phyloP scores from a whole-genome alignment of 2,113 vertebrate genomes.

The Thalassarche chlororhynchos region DNA sequence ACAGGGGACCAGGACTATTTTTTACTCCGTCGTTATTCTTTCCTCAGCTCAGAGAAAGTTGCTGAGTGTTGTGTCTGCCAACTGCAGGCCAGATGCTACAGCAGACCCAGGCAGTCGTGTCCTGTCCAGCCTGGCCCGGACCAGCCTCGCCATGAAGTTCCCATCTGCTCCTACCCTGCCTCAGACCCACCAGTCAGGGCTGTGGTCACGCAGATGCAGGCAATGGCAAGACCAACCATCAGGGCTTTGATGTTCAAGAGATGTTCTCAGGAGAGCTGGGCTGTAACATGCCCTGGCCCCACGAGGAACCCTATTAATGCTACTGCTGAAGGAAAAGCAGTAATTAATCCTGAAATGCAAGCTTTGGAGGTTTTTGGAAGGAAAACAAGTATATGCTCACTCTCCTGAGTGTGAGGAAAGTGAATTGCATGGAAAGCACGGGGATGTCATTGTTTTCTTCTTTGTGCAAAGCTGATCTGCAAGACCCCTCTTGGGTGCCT shows the following conservation, averaged over 20 bases:
- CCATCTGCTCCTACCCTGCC: neutral
- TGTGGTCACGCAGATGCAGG: neutral
- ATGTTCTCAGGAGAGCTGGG: neutral
- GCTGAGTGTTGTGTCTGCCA: constrained; percentile 30
- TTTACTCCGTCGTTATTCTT: constrained; percentile 11
- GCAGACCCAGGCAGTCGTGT: neutral
- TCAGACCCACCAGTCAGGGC: neutral
- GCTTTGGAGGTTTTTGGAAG: neutral
- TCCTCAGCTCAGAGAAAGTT: constrained; percentile 13
- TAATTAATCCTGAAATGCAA: constrained; percentile 1
- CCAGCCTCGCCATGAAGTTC: neutral
- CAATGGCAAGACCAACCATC: neutral
- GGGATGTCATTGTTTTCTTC: neutral
- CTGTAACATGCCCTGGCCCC: neutral
- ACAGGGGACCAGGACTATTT: constrained; percentile 19
- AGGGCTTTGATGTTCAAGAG: neutral
- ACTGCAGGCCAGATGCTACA: constrained; percentile 22
- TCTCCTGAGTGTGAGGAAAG: neutral
- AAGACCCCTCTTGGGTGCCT: neutral
- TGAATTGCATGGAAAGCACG: rapidly evolving
- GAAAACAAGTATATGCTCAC: neutral
- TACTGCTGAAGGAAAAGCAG: constrained; percentile 3
- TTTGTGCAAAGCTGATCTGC: neutral
- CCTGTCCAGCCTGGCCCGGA: neutral
- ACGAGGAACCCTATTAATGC: neutral